These are phyloP conservation scores for Beroe forskalii DNA, from an alignment of 37 sponge, comb jelly and placozoan species.

Conservation along the genomic window DNA sequence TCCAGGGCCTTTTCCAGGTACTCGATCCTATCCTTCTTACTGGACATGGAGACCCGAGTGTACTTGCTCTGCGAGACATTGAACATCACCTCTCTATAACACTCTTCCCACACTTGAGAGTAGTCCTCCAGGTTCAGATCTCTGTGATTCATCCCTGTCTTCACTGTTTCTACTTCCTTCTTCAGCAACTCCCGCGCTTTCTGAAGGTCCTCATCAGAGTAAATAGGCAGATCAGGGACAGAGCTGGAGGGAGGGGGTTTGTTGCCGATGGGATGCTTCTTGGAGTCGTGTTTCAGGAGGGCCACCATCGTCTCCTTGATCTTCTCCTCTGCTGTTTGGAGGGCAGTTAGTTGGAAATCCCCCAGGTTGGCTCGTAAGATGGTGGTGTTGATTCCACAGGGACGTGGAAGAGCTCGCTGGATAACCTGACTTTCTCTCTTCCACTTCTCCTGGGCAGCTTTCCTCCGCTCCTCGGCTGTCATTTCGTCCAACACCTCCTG, in stretches of 20 bases:
- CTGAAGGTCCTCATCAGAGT: constrained; percentile 53
- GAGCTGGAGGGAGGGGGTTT: not conserved
- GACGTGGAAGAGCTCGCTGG: constrained; percentile 84
- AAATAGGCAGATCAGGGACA: constrained; percentile 9
- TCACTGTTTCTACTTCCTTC: constrained; percentile 82
- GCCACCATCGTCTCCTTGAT: constrained; percentile 86
- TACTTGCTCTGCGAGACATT: constrained; percentile 84
- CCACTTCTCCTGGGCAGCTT: constrained; percentile 76
- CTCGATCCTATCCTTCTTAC: constrained; percentile 84
- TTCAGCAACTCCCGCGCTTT: constrained; percentile 75
- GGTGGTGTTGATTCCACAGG: constrained; percentile 78
- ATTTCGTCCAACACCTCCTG: constrained; percentile 71
- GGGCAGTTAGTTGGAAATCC: constrained; percentile 53
- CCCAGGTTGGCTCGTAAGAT: constrained; percentile 68
- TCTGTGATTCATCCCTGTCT: constrained; percentile 88
- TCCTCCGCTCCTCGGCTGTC: constrained; percentile 69
- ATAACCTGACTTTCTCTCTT: constrained; percentile 78
- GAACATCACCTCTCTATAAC: constrained; percentile 92
- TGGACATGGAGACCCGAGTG: constrained; percentile 85
- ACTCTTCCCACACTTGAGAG: constrained; percentile 92
- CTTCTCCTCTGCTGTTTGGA: constrained; percentile 84
- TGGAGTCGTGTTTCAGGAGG: constrained; percentile 82
- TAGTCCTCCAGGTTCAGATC: constrained; percentile 80
- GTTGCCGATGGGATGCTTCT: constrained; percentile 72
- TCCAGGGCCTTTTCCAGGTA: constrained; percentile 81